Percentiles rank a stretch among this genome's conserved stretches.
phyloP scores from a whole-genome alignment of 2,797 vertebrate genomes.

The Rhynchonycteris naso region DNA sequence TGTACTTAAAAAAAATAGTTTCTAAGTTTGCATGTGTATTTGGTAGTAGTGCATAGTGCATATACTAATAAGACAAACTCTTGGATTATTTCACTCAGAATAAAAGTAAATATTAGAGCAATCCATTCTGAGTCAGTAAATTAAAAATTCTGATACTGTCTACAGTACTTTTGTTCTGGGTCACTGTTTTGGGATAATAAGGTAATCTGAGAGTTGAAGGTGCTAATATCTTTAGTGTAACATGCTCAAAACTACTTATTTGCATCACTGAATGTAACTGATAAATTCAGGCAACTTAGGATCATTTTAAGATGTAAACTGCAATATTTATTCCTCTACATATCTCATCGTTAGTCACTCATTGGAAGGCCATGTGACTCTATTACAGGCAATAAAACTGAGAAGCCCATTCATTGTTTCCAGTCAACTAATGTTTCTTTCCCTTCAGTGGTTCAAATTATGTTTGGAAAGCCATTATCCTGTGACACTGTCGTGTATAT shows the following conservation, averaged over 20 bases:
- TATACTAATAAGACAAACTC: not conserved
- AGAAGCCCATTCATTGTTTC: not conserved
- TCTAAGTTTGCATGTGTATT: not conserved
- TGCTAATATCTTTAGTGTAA: not conserved
- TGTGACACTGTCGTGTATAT: not conserved
- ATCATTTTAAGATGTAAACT: constrained; percentile 48
- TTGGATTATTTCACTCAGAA: not conserved
- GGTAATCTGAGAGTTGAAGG: constrained; percentile 29
- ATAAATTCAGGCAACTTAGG: constrained; percentile 21
- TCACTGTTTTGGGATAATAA: not conserved
- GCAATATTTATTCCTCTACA: not conserved
- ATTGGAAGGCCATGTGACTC: not conserved
- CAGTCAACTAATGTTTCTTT: not conserved
- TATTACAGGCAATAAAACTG: not conserved
- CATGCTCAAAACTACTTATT: constrained; percentile 2
- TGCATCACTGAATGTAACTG: constrained; percentile 32
- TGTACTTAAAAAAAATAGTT: not conserved
- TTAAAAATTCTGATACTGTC: constrained; percentile 46
- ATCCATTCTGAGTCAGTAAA: not conserved
- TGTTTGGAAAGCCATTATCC: not conserved
- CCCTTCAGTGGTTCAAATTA: not conserved
- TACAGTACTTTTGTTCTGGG: not conserved
- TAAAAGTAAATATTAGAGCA: constrained; percentile 29
- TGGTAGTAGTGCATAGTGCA: not conserved
- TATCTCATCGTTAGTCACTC: not conserved